Conservation (phyloP, 2,797 vertebrate species). For the Lepus oiostolus region DNA sequence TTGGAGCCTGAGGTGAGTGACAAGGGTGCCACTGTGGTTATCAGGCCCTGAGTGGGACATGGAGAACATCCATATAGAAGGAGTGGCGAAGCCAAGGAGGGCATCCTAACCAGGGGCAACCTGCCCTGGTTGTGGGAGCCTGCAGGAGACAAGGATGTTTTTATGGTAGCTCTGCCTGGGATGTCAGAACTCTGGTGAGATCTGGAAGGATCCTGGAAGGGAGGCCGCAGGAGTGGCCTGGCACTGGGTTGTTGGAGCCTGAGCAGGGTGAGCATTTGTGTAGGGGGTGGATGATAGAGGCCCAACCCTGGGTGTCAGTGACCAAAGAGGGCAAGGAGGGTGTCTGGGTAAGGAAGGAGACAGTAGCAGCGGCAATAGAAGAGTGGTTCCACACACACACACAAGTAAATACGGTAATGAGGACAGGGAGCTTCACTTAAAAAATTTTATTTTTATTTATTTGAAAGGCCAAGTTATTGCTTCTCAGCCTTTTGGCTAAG, state of each 20-base stretch:
- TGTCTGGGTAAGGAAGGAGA: background rate
- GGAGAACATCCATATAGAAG: background rate
- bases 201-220: background rate
- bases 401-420: background rate
- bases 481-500: too few relatives aligned
- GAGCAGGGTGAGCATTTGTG: background rate
- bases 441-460: too few relatives aligned
- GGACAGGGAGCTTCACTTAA: background rate
- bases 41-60: background rate
- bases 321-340: background rate
- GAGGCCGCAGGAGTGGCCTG: background rate
- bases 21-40: background rate
- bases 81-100: background rate
- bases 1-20: background rate
- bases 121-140: background rate
- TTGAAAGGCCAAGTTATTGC: too few relatives aligned
- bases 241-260: background rate
- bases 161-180: too few relatives aligned
- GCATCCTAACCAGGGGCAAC: background rate
- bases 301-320: background rate
- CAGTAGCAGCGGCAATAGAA: background rate
- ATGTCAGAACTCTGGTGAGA: background rate
- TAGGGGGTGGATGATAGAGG: background rate
- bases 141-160: background rate
- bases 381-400: background rate